Evolutionary conservation across 2,797 vertebrate genomes (phyloP), one percentile per base, ranked within the genome.

Genomic region (Halcyon smyrnensis): DNA sequence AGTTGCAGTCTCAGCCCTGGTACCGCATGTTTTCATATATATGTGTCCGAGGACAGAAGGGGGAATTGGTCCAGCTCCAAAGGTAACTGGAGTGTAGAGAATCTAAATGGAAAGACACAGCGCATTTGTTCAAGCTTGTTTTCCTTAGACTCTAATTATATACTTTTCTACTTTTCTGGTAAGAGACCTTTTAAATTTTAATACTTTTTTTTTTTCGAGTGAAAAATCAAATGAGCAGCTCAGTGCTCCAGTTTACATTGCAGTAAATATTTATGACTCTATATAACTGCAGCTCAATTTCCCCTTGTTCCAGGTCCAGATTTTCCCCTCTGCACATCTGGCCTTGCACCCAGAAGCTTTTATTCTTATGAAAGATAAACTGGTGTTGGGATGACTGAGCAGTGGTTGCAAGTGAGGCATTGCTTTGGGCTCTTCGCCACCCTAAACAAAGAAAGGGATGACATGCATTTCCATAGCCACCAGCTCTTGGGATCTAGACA

Each of bases 201-300:
- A 59, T 74, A 51, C 43, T 41, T 50, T 84, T 84, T 84, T 84
- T 36, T 39, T 82, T 85, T 45, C 13, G 24, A 62, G 71, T 74
- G 74, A 74, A 79, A 82, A 93, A 89, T 89, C 85, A 84, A 95
- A 94, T 53, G 70, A 90, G n/a, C 34, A 36, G 60, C 74, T 93
- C 83, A 74, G 74, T 50, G 77, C 77, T 89, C n/a, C 45, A 23
- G 85, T 95, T 96, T 95, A 95, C 60, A 68, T 32, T 82, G 85
- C 88, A 95, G 91, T 95, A 96, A 96, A 96, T 97, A 95, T 96
- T 97, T 97, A 96, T 87, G 56, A 48, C 84, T 95, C 88, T 30
- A 34, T 95, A 74, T 90, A 96, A 93, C 94, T 93, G 67, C 34
- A 89, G 90, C 65, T 96, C 96, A 94, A 85, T 96, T 96, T 96